A percentile compares a stretch with the other conserved stretches of the same genome.
Evolutionary conservation across 2,797 vertebrate species (phyloP).

Genomic region (Neosilurus hyrtlii): DNA sequence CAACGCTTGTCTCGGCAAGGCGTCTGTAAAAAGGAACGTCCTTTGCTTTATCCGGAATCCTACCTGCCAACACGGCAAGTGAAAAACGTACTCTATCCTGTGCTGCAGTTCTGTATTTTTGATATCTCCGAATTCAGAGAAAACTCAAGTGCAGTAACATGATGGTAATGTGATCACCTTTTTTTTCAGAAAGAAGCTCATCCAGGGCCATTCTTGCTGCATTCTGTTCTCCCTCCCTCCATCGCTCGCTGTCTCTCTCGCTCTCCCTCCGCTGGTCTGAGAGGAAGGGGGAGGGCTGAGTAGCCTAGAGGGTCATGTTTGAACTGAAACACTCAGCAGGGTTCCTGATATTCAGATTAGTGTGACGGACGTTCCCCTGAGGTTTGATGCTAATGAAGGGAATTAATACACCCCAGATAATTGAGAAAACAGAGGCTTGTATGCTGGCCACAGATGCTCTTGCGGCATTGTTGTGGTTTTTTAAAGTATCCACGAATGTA

Average conservation of each 20-base stretch:
- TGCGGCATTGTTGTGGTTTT: not conserved
- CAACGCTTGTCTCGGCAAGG: conserved; percentile 9
- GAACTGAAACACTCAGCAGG: conserved; percentile 67
- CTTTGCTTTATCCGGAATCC: conserved; percentile 57
- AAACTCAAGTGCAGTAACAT: too few relatives aligned
- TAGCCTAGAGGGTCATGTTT: conserved; percentile 61
- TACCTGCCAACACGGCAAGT: not conserved
- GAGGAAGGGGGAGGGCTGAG: conserved; percentile 36
- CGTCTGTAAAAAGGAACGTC: conserved; percentile 14
- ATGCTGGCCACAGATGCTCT: not conserved
- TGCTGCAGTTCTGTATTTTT: not conserved
- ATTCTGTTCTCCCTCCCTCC: conserved; percentile 11
- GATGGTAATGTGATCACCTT: not conserved
- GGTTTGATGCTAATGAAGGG: conserved; percentile 58
- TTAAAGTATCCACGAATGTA: not conserved
- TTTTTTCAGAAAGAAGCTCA: conserved; percentile 8
- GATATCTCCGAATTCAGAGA: not conserved
- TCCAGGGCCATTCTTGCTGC: not conserved
- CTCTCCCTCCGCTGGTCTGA: conserved; percentile 17
- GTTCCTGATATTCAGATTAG: conserved; percentile 71
- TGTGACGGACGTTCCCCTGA: conserved; percentile 52
- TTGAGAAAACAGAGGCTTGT: conserved; percentile 46
- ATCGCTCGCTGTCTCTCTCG: too few relatives aligned
- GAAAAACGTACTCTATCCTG: not conserved
- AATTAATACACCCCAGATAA: conserved; percentile 51